Evolutionary conservation across 1,140 invertebrate genomes (phyloP), one percentile per base, ranked within the genome.

Genomic region (Hestina assimilis): DNA sequence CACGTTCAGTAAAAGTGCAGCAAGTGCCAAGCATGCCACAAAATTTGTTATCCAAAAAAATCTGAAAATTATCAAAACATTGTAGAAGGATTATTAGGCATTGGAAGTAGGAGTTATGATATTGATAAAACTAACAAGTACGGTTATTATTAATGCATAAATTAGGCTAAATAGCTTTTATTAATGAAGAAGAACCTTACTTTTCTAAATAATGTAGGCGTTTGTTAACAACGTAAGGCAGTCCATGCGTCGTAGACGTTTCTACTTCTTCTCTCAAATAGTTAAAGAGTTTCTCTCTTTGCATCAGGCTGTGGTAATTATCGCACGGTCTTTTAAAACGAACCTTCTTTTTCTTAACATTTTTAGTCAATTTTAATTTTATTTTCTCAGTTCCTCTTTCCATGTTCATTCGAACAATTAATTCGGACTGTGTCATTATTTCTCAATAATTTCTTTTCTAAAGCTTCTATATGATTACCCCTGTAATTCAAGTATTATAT

Each of bases 1-100:
- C 4, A 67, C 28, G 8, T 58, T 47, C 11, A 83, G 26, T 19
- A 86, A 56, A 19, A 64, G 38, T 8, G 60, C 42, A 28, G 69
- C 65, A 4, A 83, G 29, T 15, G 41, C 42, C 4, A 68, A 29
- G 20, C 65, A 61, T 6, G 48, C 50, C 8, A 57, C 23, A 40
- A 81, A 76, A 41, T 66, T 75, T 7, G 57, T 17, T 0, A 65
- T 28, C 80, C 80, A 83, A 59, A 83, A 81, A 46, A 75, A 35
- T 56, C 83, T 86, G 67, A 4, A 71, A 75, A 38, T 52, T 41
- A n/a, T n/a, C n/a, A 57, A 38, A 26, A 28, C 0, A 23, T 14
- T 42, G 6, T n/a, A n/a, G n/a, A n/a, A n/a, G n/a, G n/a, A n/a
- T n/a, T n/a, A n/a, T n/a, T n/a, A n/a, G n/a, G n/a, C n/a, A n/a